A percentile compares a stretch with the other conserved stretches of the same genome.
Conservation (phyloP, 2,888 invertebrate genomes). For the Abscondita cerata region DNA sequence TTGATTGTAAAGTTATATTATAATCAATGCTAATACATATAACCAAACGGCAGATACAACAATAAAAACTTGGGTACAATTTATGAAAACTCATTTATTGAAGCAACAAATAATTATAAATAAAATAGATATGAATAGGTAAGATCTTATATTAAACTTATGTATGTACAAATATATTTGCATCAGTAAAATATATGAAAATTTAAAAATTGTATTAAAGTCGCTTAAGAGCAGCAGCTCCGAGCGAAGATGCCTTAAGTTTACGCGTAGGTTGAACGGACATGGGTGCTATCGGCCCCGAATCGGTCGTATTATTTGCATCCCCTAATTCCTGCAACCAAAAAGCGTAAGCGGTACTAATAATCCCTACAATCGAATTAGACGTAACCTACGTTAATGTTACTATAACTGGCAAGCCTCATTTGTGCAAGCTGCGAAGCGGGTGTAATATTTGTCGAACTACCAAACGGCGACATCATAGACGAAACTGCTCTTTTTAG, state of each 20-base stretch:
- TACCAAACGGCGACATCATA: conserved; percentile 91
- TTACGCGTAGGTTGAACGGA: conserved; percentile 87
- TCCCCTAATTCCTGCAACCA: conserved; percentile 76
- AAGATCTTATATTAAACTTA: conserved; percentile 32
- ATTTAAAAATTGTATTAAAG: conserved; percentile 62
- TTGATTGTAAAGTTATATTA: no score
- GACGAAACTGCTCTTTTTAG: conserved; percentile 93
- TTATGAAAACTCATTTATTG: no score
- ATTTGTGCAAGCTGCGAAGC: conserved; percentile 85
- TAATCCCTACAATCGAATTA: conserved; percentile 10
- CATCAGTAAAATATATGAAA: conserved; percentile 50
- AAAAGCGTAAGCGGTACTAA: conserved; percentile 2
- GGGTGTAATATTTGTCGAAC: conserved; percentile 82
- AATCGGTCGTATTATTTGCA: conserved; percentile 60
- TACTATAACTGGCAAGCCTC: conserved; percentile 85
- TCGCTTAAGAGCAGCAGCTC: conserved; percentile 72
- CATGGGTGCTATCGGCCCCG: conserved; percentile 73
- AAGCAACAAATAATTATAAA: no score
- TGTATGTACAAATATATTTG: conserved; percentile 52
- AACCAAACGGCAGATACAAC: no score
- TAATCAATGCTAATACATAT: no score
- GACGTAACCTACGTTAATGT: conserved; percentile 75
- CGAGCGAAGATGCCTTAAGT: conserved; percentile 70
- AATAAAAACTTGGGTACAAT: no score
- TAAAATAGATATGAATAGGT: no score